These are phyloP conservation scores for Octodonta nipae DNA, from an alignment of 2,888 invertebrate species.

Conservation along the genomic window DNA sequence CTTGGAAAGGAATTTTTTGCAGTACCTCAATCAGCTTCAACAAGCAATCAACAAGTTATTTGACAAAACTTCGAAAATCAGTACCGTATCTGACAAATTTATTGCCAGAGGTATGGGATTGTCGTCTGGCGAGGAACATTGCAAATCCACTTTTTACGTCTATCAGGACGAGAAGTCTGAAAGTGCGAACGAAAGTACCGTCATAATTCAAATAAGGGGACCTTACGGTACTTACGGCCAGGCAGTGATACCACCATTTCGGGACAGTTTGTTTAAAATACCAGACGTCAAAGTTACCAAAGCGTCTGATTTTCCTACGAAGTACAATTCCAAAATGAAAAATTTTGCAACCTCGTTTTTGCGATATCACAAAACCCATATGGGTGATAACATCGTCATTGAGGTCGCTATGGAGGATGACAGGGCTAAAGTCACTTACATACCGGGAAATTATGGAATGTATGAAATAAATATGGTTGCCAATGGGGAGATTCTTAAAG, in stretches of 20 bases:
- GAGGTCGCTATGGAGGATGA: constrained; percentile 37
- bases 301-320: constrained; percentile 5
- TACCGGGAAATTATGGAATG: constrained; percentile 40
- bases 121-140: constrained; percentile 43
- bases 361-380: constrained; percentile 8
- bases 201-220: constrained; percentile 28
- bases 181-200: constrained; percentile 14
- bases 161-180: constrained; percentile 29
- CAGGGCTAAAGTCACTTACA: constrained; percentile 41
- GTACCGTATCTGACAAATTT: constrained; percentile 36
- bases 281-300: constrained; percentile 10
- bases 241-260: constrained; percentile 17
- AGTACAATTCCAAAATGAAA: constrained; percentile 6
- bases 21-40: constrained; percentile 41
- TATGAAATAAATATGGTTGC: constrained; percentile 45
- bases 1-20: constrained; percentile 44
- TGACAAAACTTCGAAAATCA: constrained; percentile 12
- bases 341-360: constrained; percentile 9
- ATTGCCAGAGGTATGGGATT: constrained; percentile 49
- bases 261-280: constrained; percentile 7
- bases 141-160: constrained; percentile 44
- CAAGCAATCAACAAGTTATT: constrained; percentile 22
- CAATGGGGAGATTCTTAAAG: constrained; percentile 42
- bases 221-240: constrained; percentile 28
- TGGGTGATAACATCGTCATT: constrained; percentile 38